phyloP scores from a whole-genome alignment of 2,797 vertebrate species.

The Ctenosaura bakeri region DNA sequence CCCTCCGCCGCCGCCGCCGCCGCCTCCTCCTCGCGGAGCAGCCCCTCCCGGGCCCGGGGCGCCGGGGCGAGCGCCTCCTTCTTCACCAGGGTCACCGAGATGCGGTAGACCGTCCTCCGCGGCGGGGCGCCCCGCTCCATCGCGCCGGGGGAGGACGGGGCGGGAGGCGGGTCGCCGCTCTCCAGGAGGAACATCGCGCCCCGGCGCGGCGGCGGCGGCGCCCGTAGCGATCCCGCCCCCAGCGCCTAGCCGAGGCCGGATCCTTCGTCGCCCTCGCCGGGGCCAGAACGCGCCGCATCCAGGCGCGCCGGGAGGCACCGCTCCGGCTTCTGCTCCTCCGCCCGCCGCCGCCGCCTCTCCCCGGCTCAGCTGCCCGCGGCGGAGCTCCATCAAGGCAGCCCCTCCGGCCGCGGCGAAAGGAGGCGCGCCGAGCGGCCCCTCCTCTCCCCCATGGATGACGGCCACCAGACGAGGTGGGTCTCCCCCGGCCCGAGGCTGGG shows the following conservation, averaged over 20 bases:
- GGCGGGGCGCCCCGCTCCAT: constrained; percentile 84
- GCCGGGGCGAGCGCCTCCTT: constrained; percentile 84
- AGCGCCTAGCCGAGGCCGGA: neutral
- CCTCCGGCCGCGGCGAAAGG: neutral
- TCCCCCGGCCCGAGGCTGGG: constrained; percentile 31
- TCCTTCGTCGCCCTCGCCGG: constrained; percentile 26
- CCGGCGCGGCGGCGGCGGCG: too few relatives aligned
- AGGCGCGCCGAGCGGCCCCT: constrained; percentile 52
- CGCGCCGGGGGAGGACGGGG: neutral
- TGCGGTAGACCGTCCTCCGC: constrained; percentile 92
- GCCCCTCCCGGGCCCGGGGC: constrained; percentile 59
- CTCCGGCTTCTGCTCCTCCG: neutral
- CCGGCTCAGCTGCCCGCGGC: too few relatives aligned
- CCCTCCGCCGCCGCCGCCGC: constrained; percentile 79
- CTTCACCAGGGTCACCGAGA: constrained; percentile 95
- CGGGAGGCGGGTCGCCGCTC: neutral
- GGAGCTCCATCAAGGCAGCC: neutral
- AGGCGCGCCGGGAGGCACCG: too few relatives aligned
- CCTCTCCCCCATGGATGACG: neutral
- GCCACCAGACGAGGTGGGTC: neutral
- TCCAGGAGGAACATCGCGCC: constrained; percentile 18
- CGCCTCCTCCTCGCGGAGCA: constrained; percentile 81
- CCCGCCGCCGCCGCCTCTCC: neutral
- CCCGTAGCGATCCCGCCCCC: too few relatives aligned
- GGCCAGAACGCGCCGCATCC: too few relatives aligned